These are phyloP conservation scores for Oceanodroma tethys DNA, from an alignment of 2,113 vertebrate species.

Conservation along the genomic window DNA sequence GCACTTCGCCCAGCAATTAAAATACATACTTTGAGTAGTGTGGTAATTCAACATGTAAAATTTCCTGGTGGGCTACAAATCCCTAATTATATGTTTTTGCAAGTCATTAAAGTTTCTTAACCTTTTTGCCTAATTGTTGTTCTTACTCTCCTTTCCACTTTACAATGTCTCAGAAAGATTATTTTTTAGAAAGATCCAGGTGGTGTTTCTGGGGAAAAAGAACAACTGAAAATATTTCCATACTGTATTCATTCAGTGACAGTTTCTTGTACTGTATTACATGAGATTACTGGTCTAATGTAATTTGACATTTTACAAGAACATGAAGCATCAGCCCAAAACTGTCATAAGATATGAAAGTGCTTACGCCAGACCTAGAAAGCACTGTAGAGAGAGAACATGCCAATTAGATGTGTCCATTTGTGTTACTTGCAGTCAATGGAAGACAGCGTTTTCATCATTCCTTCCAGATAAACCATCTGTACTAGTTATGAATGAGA, in stretches of 20 bases:
- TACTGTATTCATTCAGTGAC: background rate
- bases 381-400: background rate
- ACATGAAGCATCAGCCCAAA: background rate
- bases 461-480: background rate
- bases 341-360: background rate
- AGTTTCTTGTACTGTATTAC: background rate
- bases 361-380: background rate
- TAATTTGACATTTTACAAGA: background rate
- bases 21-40: background rate
- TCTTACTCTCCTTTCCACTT: background rate
- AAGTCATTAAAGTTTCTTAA: background rate
- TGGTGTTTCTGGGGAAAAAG: background rate
- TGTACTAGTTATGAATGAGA: background rate
- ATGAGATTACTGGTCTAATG: background rate
- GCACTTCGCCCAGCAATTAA: background rate
- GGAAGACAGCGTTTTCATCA: background rate
- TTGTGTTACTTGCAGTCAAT: background rate
- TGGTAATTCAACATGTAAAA: background rate
- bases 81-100: background rate
- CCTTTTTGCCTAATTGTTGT: background rate
- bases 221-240: background rate
- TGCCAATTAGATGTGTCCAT: background rate
- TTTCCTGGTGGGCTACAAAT: background rate
- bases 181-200: background rate
- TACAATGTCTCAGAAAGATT: background rate